Conservation (phyloP, 2,113 vertebrate species). For the Columbina picui region DNA sequence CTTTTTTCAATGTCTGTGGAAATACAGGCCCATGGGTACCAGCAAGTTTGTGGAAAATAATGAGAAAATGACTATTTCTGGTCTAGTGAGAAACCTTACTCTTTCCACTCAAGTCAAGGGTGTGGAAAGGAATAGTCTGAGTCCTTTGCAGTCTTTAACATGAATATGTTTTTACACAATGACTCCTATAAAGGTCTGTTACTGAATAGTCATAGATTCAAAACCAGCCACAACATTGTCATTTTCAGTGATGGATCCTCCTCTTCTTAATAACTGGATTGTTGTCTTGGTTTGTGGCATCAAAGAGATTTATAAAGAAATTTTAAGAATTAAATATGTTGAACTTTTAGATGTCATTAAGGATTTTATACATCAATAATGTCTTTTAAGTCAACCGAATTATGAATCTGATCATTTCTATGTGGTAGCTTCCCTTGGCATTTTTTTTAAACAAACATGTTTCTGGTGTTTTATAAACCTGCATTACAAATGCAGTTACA, state of each 20-base stretch:
- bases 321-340: not conserved
- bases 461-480: not conserved
- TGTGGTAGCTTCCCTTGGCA: not conserved
- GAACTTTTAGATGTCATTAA: not conserved
- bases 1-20: not conserved
- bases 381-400: not conserved
- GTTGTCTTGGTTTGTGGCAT: not conserved
- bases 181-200: not conserved
- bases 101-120: not conserved
- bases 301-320: not conserved
- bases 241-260: not conserved
- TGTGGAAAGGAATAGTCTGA: not conserved
- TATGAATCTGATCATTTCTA: not conserved
- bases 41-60: not conserved
- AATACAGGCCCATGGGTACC: not conserved
- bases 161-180: not conserved
- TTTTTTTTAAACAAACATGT: not conserved
- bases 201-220: not conserved
- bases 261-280: not conserved
- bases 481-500: not conserved
- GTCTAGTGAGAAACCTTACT: not conserved
- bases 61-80: not conserved
- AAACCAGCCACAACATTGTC: not conserved
- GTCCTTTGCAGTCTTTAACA: not conserved
- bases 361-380: not conserved